Evolutionary conservation across 2,113 vertebrate genomes (phyloP), one percentile per base, ranked within the genome.

Genomic region (Muscicapa adusta): DNA sequence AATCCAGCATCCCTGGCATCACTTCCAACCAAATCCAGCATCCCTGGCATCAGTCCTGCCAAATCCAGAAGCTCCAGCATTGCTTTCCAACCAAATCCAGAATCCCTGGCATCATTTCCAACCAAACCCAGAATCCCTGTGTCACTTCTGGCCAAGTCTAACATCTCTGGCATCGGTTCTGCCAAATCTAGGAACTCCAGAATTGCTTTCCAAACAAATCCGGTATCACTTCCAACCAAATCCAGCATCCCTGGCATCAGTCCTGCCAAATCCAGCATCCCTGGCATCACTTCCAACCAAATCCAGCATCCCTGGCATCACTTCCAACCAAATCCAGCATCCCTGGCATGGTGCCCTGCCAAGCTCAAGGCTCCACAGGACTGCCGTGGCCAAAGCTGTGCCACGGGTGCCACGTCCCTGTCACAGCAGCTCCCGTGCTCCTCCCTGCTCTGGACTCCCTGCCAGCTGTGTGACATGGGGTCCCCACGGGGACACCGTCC

Each of bases 381-480:
- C 29, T 20, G 53, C 34, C 2, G 0, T 2, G 57, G 24, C 58
- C 15, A n/a, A 53, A 84, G 18, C 51, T 0, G 4, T 22, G 57
- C 70, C 9, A 0, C 0, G 8, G 34, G 16, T 24, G 34, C 56
- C 50, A 22, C 3, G 0, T 18, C 67, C 24, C 84, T 29, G 50
- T 3, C 3, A 0, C 40, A 47, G 26, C 74, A 11, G 34, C 23
- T 62, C 38, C 38, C 0, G 0, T 0, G 0, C 19, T 82, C 33
- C 24, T 28, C 24, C n/a, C 28, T 31, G 57, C 65, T 34, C 80
- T 34, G n/a, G 61, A 8, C 57, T 20, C 1, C 0, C 33, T 3
- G 6, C 47, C 29, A 5, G n/a, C 36, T 17, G 6, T 0, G 0
- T 24, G 4, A 2, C 3, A 0, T 8, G 26, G 24, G 1, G 36